A percentile compares a stretch with the other conserved stretches of the same genome.
These are phyloP conservation scores for Parapsyche elsis DNA, from an alignment of 1,140 invertebrate genomes.

Conservation along the genomic window DNA sequence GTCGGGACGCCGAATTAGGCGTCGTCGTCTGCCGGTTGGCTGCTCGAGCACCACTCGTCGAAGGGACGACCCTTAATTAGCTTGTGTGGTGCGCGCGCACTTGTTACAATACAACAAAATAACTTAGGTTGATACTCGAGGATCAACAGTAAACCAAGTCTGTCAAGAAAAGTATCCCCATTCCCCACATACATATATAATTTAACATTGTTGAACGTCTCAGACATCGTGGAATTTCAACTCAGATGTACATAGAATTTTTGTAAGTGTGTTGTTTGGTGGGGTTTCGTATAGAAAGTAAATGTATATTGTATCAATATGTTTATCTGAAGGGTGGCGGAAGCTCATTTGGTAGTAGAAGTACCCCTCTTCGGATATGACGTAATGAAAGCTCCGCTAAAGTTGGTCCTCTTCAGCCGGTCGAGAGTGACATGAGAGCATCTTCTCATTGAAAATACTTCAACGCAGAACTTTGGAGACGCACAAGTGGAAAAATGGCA, in stretches of 20 bases:
- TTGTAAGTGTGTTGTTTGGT: too few relatives aligned
- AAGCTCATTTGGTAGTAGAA: neutral
- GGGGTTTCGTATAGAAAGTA: too few relatives aligned
- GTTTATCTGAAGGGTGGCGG: neutral
- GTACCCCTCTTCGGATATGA: slow-evolving; percentile 22
- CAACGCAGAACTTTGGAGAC: neutral
- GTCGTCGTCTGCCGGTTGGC: slow-evolving; percentile 37
- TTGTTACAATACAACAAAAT: neutral
- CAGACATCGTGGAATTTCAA: too few relatives aligned
- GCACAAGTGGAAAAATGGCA: slow-evolving; percentile 22
- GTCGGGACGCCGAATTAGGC: slow-evolving; percentile 37
- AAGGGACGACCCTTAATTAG: slow-evolving; percentile 38
- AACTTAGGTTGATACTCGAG: too few relatives aligned
- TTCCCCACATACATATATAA: too few relatives aligned
- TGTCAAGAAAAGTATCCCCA: too few relatives aligned
- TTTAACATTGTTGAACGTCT: too few relatives aligned
- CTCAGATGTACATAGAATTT: too few relatives aligned
- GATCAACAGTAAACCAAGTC: too few relatives aligned
- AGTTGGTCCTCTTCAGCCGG: slow-evolving; percentile 43
- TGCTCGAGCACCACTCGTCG: slow-evolving; percentile 30
- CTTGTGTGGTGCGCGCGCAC: slow-evolving; percentile 27
- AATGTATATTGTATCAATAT: neutral
- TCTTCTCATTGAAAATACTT: slow-evolving; percentile 24
- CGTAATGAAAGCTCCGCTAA: slow-evolving; percentile 43
- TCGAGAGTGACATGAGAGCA: slow-evolving; percentile 32